phyloP scores from a whole-genome alignment of 2,113 vertebrate species.

The Acanthochromis polyacanthus region DNA sequence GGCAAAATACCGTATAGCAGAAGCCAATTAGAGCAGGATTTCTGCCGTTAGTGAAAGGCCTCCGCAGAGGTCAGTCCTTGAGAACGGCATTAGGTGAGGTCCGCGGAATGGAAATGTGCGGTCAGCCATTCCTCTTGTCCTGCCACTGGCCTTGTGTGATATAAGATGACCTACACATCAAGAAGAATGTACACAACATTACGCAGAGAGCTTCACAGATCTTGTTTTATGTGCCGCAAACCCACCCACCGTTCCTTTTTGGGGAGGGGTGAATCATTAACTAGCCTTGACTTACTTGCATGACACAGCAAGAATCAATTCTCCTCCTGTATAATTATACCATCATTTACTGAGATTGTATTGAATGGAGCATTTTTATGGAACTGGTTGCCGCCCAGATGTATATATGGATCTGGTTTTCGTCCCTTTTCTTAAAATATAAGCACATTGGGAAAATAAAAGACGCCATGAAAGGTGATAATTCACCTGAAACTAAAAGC shows the following conservation, averaged over 20 bases:
- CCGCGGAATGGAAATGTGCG: slow-evolving; percentile 54
- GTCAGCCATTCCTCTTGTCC: slow-evolving; percentile 64
- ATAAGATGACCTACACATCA: slow-evolving; percentile 59
- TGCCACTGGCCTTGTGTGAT: slow-evolving; percentile 68
- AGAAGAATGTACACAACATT: slow-evolving; percentile 29
- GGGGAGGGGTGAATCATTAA: slow-evolving; percentile 63
- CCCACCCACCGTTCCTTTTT: slow-evolving; percentile 11
- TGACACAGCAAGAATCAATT: slow-evolving; percentile 78
- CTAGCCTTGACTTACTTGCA: slow-evolving; percentile 75
- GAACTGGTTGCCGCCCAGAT: slow-evolving; percentile 39
- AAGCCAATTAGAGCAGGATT: slow-evolving; percentile 70
- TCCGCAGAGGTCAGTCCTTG: slow-evolving; percentile 69
- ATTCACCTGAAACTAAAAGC: background rate
- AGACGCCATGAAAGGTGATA: slow-evolving; percentile 11
- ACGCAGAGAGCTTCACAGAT: slow-evolving; percentile 33
- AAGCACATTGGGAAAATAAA: background rate
- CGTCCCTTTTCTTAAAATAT: slow-evolving; percentile 37
- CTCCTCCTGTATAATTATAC: slow-evolving; percentile 73
- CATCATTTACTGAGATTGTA: slow-evolving; percentile 75
- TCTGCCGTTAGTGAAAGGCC: slow-evolving; percentile 50
- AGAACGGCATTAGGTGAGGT: slow-evolving; percentile 56
- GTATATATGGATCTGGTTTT: slow-evolving; percentile 59
- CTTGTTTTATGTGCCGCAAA: slow-evolving; percentile 55
- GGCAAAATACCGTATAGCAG: slow-evolving; percentile 36
- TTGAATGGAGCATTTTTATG: slow-evolving; percentile 64